Percentiles rank a stretch among this genome's conserved stretches.
These are phyloP conservation scores for Heliconius hermathena DNA, from an alignment of 1,140 invertebrate species.

Conservation along the genomic window DNA sequence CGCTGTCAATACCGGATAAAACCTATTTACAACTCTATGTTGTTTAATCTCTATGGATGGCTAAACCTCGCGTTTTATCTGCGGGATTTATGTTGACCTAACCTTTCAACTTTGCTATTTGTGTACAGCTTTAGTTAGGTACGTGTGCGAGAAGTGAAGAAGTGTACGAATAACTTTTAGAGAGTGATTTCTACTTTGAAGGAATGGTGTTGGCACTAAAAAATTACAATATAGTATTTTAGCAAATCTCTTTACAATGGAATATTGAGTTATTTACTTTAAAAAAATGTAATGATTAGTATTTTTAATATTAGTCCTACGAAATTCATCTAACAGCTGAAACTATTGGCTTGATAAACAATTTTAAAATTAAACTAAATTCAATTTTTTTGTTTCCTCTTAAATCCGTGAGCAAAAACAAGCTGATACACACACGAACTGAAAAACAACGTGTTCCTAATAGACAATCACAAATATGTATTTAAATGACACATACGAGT, in stretches of 20 bases:
- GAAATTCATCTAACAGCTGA: not conserved
- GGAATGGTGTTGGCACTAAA: not conserved
- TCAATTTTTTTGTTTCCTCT: no score
- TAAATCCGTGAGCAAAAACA: no score
- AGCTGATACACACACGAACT: not conserved
- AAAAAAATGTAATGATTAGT: no score
- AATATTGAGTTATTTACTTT: not conserved
- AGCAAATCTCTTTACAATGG: not conserved
- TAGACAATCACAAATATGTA: no score
- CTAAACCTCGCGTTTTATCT: not conserved
- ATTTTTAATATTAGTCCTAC: not conserved
- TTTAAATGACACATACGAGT: not conserved
- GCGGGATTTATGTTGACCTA: conserved; percentile 9
- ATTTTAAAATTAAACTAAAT: no score
- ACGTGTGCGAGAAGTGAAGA: not conserved
- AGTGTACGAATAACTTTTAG: not conserved
- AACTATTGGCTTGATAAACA: no score
- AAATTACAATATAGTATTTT: not conserved
- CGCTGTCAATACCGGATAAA: conserved; percentile 37
- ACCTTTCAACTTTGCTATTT: not conserved
- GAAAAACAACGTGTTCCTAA: not conserved
- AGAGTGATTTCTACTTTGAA: not conserved
- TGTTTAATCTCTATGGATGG: conserved; percentile 29
- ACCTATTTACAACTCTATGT: conserved; percentile 39
- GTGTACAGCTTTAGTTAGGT: not conserved